These are phyloP conservation scores for Oophaga sylvatica DNA, from an alignment of 2,797 vertebrate species.

Conservation along the genomic window DNA sequence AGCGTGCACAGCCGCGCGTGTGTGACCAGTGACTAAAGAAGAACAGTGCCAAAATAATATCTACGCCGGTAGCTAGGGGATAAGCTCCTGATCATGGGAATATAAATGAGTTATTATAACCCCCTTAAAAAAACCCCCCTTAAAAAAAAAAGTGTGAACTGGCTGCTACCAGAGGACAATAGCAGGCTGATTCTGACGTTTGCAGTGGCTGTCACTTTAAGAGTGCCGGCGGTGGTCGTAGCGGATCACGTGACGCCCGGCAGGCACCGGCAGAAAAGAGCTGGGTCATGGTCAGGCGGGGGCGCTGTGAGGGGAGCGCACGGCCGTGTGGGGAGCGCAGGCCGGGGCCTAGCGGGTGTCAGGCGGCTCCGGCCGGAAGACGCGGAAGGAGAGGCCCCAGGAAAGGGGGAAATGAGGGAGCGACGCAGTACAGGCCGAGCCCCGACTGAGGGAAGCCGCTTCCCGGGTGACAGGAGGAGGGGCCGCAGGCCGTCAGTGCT, in stretches of 20 bases:
- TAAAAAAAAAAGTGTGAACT: too few relatives aligned
- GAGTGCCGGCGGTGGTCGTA: not conserved
- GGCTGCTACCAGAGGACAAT: conserved; percentile 3
- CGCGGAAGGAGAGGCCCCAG: not conserved
- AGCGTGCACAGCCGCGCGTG: too few relatives aligned
- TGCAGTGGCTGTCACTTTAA: not conserved
- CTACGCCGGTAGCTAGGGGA: too few relatives aligned
- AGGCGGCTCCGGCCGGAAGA: not conserved
- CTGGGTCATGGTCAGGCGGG: conserved; percentile 5
- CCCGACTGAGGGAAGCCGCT: not conserved
- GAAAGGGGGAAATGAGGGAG: not conserved
- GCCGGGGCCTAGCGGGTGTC: not conserved
- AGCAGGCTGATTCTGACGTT: fast-evolving
- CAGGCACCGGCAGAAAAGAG: conserved; percentile 23
- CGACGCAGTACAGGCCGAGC: not conserved
- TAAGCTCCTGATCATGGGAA: too few relatives aligned
- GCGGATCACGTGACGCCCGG: conserved; percentile 15
- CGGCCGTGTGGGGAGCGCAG: not conserved
- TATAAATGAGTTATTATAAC: too few relatives aligned
- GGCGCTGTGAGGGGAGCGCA: too few relatives aligned
- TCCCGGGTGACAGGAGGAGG: conserved; percentile 26
- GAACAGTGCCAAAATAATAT: too few relatives aligned
- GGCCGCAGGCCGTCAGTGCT: conserved; percentile 2
- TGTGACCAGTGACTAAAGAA: too few relatives aligned
- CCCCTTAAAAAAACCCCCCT: too few relatives aligned